Evolutionary conservation across 35 echinoderm and acorn worm genomes (phyloP).

Genomic region (Ptychodera flava): DNA sequence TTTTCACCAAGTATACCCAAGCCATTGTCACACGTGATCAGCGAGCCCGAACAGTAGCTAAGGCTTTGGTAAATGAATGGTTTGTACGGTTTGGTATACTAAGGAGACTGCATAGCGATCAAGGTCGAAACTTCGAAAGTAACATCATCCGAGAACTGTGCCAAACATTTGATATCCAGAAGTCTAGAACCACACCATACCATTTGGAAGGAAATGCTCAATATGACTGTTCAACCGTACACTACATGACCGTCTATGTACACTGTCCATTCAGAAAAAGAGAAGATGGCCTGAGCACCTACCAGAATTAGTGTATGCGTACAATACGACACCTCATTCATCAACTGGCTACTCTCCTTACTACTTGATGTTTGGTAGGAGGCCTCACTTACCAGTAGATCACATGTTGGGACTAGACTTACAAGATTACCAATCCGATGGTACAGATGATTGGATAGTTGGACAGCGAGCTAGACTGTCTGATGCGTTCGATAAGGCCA

Average conservation of each 20-base stretch:
- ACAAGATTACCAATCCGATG: background rate
- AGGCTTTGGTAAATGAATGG: conserved; percentile 5
- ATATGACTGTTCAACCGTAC: conserved; percentile 19
- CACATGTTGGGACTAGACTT: background rate
- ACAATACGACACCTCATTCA: conserved; percentile 32
- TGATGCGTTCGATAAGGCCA: conserved; percentile 1
- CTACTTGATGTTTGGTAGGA: conserved; percentile 23
- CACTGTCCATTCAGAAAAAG: background rate
- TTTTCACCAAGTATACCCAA: conserved; percentile 62
- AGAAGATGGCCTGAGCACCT: conserved; percentile 28
- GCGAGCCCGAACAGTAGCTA: conserved; percentile 32
- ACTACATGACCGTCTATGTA: background rate
- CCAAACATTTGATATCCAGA: conserved; percentile 27
- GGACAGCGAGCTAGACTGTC: conserved; percentile 4
- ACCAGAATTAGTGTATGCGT: conserved; percentile 25
- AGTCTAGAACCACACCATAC: conserved; percentile 40
- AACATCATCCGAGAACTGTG: conserved; percentile 37
- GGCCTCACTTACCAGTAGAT: conserved; percentile 31
- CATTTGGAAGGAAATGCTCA: conserved; percentile 33
- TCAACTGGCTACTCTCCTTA: conserved; percentile 23
- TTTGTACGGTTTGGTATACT: conserved; percentile 37
- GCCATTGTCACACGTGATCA: conserved; percentile 44
- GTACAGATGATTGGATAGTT: background rate
- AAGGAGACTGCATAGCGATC: conserved; percentile 35
- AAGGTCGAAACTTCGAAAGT: conserved; percentile 57